Base-by-base conservation (phyloP, 2,888 invertebrate genomes). In the Sesamia inferens region DNA sequence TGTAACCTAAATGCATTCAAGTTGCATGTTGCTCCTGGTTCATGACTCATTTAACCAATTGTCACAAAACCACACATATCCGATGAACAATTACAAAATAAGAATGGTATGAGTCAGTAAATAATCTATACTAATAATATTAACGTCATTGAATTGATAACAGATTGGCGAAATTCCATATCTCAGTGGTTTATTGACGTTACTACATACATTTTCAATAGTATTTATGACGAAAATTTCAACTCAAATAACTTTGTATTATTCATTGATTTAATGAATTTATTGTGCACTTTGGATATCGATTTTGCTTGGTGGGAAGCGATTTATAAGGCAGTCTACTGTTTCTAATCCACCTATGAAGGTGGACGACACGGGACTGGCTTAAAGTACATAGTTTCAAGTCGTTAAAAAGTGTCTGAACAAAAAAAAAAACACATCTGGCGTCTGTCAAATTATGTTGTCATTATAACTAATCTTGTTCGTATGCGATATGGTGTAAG, bases 61-160 rank as follows among this genome's bases (percentile, higher is more conserved):
- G n/a, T 24, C 13, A 14, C 24, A 24, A 47, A 75, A 77, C 78
- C 59, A 24, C 54, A 68, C 11, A 24, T 54, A 54, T 16, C 22
- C 31, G 5, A 19, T 8, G 76, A 61, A n/a, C 22, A 54, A 42
- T 22, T 55, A n/a, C 31, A 24, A 51, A 76, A 48, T 10, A 8
- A 66, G 3, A 24, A 39, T 39, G 16, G 67, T 67, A 67, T 54
- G 14, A 59, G 13, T 1, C 13, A 6, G 7, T 42, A 19, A 14
- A 24, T 24, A 48, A 39, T 31, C 8, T 22, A 51, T 11, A 66
- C 14, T 2, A 31, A 67, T 2, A 67, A 58, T 44, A 7, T 39
- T 8, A 39, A 65, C 64, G 47, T 78, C 5, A 65, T 64, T 55
- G 10, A 13, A 76, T n/a, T 68, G 68, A 74, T 74, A 74, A 76